phyloP scores from a whole-genome alignment of 2,113 vertebrate genomes.

The Colius striatus region DNA sequence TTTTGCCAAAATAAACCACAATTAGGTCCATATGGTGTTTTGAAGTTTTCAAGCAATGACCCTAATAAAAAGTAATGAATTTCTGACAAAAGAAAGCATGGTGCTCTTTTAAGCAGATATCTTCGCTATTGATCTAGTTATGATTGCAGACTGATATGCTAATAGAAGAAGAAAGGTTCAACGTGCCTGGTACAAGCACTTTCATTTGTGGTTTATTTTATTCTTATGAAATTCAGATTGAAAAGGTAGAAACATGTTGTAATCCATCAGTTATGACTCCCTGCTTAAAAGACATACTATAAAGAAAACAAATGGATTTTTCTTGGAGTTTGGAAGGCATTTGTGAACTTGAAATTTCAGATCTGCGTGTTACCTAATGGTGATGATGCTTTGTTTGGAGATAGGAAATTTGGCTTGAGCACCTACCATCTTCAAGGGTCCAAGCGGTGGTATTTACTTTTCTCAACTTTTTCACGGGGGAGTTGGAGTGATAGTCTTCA shows the following conservation, averaged over 20 bases:
- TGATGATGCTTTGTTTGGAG: not conserved
- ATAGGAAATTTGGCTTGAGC: not conserved
- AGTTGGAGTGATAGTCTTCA: not conserved
- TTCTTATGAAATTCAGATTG: slow-evolving; percentile 72
- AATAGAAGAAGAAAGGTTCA: slow-evolving; percentile 78
- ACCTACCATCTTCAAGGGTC: not conserved
- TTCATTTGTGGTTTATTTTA: slow-evolving; percentile 78
- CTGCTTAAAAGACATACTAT: slow-evolving; percentile 66
- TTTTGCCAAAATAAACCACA: slow-evolving; percentile 89
- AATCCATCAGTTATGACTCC: slow-evolving; percentile 69
- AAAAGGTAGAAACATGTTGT: slow-evolving; percentile 74
- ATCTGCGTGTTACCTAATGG: slow-evolving; percentile 5
- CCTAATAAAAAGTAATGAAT: slow-evolving; percentile 92
- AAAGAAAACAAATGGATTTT: slow-evolving; percentile 60
- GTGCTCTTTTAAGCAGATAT: slow-evolving; percentile 82
- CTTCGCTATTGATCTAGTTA: slow-evolving; percentile 82
- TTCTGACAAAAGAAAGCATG: slow-evolving; percentile 84
- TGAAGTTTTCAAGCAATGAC: slow-evolving; percentile 87
- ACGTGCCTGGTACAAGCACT: slow-evolving; percentile 69
- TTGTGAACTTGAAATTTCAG: slow-evolving; percentile 39
- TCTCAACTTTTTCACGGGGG: not conserved
- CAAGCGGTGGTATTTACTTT: not conserved
- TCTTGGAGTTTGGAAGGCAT: slow-evolving; percentile 25
- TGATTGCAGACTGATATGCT: slow-evolving; percentile 79
- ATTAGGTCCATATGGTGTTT: slow-evolving; percentile 91